phyloP scores from a whole-genome alignment of 1,140 invertebrate species.

The Drosophila tani region DNA sequence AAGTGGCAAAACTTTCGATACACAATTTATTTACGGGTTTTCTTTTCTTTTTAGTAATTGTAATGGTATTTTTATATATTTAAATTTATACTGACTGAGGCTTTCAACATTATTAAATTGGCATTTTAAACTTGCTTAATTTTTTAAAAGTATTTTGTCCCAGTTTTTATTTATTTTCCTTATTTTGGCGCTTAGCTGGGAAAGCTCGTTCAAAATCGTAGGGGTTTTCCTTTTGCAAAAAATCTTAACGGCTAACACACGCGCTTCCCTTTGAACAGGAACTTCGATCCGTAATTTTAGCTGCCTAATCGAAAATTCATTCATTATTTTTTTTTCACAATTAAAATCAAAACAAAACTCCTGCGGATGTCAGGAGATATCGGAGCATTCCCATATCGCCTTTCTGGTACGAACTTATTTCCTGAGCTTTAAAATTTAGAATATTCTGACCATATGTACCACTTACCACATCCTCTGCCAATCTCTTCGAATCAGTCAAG shows the following conservation, averaged over 20 bases:
- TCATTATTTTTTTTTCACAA: conserved; percentile 5
- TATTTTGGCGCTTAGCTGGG: conserved; percentile 25
- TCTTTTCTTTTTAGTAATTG: conserved; percentile 16
- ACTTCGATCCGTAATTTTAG: conserved; percentile 69
- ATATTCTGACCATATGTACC: conserved; percentile 31
- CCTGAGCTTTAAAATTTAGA: conserved; percentile 65
- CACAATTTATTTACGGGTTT: conserved; percentile 45
- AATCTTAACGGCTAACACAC: conserved; percentile 28
- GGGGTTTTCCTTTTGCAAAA: conserved; percentile 35
- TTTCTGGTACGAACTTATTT: conserved; percentile 17
- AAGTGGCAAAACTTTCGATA: conserved; percentile 64
- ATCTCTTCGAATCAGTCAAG: conserved; percentile 42
- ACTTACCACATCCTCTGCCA: conserved; percentile 20
- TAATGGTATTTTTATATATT: conserved; percentile 12
- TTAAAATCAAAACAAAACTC: conserved; percentile 14
- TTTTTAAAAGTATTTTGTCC: conserved; percentile 18
- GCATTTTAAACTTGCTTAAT: conserved; percentile 42
- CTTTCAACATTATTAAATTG: conserved; percentile 66
- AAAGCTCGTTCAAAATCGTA: conserved; percentile 52
- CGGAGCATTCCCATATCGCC: conserved; percentile 5
- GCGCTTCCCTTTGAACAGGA: conserved; percentile 46
- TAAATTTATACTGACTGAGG: conserved; percentile 69
- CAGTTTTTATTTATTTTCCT: not conserved
- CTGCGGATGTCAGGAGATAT: not conserved
- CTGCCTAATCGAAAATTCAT: conserved; percentile 49